phyloP scores from a whole-genome alignment of 2,113 vertebrate genomes.

The Sceloporus tristichus region DNA sequence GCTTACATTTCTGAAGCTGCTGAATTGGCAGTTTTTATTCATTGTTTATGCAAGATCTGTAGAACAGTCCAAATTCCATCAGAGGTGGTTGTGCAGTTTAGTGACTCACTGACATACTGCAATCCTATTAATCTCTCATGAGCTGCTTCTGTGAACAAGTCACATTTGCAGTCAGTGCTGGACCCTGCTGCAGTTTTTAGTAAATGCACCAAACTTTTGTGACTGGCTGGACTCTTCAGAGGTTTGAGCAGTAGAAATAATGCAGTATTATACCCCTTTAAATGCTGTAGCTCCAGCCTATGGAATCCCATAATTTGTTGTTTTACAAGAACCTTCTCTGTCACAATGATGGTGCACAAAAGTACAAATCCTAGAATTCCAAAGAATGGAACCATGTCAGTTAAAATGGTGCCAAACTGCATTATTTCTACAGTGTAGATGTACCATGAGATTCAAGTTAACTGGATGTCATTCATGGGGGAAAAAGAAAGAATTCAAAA shows the following conservation, averaged over 20 bases:
- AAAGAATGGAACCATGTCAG: too few species aligned
- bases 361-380: too few species aligned
- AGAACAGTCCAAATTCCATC: too few species aligned
- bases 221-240: neutral
- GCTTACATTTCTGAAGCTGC: neutral
- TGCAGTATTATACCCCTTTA: too few species aligned
- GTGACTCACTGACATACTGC: neutral
- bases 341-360: too few species aligned
- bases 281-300: too few species aligned
- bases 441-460: neutral
- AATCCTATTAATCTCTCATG: constrained; percentile 1
- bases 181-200: neutral
- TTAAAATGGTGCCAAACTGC: too few species aligned
- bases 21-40: neutral
- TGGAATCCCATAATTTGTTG: too few species aligned
- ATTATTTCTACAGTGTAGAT: too few species aligned
- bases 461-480: neutral
- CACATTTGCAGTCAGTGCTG: neutral
- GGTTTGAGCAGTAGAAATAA: neutral
- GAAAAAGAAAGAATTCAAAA: neutral
- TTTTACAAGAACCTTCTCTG: too few species aligned
- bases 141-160: neutral
- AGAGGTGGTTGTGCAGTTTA: neutral
- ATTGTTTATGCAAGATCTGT: neutral
- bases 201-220: neutral